These are phyloP conservation scores for Muntiacus reevesi DNA, from an alignment of 2,113 vertebrate species.

Conservation along the genomic window DNA sequence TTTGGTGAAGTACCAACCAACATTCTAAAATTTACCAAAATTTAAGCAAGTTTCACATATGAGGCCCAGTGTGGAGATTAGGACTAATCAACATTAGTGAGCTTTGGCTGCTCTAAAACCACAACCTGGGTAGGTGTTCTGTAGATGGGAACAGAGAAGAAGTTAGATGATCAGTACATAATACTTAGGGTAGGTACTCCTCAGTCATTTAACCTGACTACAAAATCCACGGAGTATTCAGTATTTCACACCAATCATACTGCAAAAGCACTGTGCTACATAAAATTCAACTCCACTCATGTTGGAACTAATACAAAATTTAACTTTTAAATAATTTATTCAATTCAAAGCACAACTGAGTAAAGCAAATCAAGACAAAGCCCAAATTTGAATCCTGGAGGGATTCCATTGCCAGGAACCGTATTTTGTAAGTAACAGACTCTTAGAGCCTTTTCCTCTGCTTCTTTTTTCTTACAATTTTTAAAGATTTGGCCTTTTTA, in stretches of 20 bases:
- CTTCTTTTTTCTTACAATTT: not conserved
- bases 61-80: not conserved
- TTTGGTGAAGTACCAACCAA: not conserved
- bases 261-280: not conserved
- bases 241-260: not conserved
- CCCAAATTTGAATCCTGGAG: not conserved
- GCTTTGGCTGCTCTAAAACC: not conserved
- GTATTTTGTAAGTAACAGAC: not conserved
- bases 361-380: slow-evolving; percentile 29
- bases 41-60: not conserved
- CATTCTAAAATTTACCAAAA: not conserved
- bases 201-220: not conserved
- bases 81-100: not conserved
- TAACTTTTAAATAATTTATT: slow-evolving; percentile 18
- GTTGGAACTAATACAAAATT: not conserved
- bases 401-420: not conserved
- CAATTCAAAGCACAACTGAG: slow-evolving; percentile 6
- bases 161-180: not conserved
- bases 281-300: not conserved
- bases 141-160: not conserved
- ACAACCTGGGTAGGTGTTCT: not conserved
- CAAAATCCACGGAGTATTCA: not conserved
- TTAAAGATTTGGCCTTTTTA: slow-evolving; percentile 4
- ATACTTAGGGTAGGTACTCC: not conserved
- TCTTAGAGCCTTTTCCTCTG: not conserved